Percentiles rank a stretch among this genome's conserved stretches.
These are phyloP conservation scores for Lissonota sp. DNA, from an alignment of 2,888 invertebrate genomes.

Conservation along the genomic window DNA sequence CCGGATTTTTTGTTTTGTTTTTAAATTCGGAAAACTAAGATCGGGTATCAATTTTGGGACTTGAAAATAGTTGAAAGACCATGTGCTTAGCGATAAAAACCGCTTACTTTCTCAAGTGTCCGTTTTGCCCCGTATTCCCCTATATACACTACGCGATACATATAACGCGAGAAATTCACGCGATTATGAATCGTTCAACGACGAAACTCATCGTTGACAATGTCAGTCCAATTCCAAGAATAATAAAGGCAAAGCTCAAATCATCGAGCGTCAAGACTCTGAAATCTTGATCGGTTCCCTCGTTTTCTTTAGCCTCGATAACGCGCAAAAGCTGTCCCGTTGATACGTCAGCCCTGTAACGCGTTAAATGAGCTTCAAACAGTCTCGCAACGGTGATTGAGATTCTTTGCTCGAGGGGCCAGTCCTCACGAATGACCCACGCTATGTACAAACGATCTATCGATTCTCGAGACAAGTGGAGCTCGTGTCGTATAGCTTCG, in stretches of 20 bases:
- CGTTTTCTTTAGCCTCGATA: background rate
- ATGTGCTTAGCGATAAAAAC: no score
- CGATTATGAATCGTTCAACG: no score
- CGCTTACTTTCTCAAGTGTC: no score
- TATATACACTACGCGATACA: no score
- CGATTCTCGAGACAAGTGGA: background rate
- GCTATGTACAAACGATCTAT: background rate
- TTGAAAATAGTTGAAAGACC: no score
- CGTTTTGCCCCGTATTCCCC: no score
- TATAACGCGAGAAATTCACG: no score
- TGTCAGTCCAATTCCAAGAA: background rate
- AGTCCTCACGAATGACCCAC: background rate
- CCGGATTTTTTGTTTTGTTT: no score
- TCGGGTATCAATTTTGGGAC: no score
- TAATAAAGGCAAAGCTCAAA: background rate
- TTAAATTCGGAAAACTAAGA: no score
- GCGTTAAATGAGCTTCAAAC: background rate
- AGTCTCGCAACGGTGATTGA: background rate
- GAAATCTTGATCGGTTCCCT: background rate
- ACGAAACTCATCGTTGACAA: background rate
- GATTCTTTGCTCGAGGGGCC: background rate
- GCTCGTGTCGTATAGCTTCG: background rate
- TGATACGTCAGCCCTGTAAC: rapidly evolving
- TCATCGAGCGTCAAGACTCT: background rate
- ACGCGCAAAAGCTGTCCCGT: background rate